Evolutionary conservation across 1,140 invertebrate species (phyloP), one percentile per base, ranked within the genome.

Genomic region (Colletes gigas): DNA sequence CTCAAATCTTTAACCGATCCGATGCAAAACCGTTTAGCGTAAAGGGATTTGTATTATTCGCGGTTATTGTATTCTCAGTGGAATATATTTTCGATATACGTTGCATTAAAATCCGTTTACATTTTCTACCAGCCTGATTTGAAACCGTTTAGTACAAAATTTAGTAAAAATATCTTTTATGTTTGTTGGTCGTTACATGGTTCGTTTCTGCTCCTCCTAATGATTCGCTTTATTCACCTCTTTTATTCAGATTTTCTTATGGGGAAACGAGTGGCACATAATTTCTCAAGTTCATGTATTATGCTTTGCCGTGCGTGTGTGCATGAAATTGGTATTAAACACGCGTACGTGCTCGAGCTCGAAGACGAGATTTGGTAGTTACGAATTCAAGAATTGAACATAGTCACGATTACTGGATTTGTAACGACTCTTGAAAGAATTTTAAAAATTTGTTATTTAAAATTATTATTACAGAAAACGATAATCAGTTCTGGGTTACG

Each of bases 281-380:
- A 81, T 60, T 68, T 54, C 54, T 76, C 63, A 55, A 30, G 63
- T 71, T 81, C 74, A 67, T 69, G 74, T 81, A 78, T 78, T 67
- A 70, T 69, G 73, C 62, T 50, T 52, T 62, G 54, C 79, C 65
- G 73, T 57, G 39, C 77, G 69, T 82, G 78, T 82, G 69, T 55
- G 41, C 59, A 66, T 4, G 69, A 66, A 62, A 81, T 84, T 78
- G 62, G 62, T 82, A 79, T 71, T 68, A 83, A 79, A 67, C 41
- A 70, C 63, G 59, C 52, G 59, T 50, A 71, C 69, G 17, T 12
- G 44, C 30, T 15, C 72, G 44, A 17, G 62, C 41, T 21, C 70
- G 17, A 59, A 67, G 41, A 66, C 30, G 30, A 30, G 30, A 30
- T 30, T 30, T 30, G 30, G 30, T 30, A 30, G 30, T 30, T 30